A percentile compares a stretch with the other conserved stretches of the same genome.
Conservation (phyloP, 2,797 vertebrate genomes). For the Sebastes cheni region DNA sequence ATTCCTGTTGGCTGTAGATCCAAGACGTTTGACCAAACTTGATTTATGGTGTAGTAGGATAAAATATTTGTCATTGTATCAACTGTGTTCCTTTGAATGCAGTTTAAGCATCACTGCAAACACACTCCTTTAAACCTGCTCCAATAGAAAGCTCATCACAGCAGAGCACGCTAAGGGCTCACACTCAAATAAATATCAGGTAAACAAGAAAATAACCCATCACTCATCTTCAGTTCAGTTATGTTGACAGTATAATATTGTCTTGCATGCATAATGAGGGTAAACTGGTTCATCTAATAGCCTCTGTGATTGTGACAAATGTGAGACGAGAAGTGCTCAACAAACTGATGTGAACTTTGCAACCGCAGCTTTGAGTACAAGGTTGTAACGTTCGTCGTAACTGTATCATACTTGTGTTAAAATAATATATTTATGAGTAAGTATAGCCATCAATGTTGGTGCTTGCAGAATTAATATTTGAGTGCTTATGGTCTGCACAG, state of each 20-base stretch:
- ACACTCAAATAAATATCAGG: background rate
- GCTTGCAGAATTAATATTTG: background rate
- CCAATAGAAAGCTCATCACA: constrained; percentile 16
- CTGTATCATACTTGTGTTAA: background rate
- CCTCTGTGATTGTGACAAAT: background rate
- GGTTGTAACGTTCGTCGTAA: background rate
- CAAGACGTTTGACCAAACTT: background rate
- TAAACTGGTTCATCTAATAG: background rate
- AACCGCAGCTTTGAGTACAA: background rate
- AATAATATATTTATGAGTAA: background rate
- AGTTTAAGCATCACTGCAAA: background rate
- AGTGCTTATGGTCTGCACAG: background rate
- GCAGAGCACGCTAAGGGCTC: background rate
- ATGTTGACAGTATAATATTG: constrained; percentile 11
- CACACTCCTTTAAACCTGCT: background rate
- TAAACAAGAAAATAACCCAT: constrained; percentile 10
- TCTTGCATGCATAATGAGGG: background rate
- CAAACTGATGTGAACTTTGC: background rate
- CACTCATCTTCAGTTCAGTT: constrained; percentile 2
- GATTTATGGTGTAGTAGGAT: background rate
- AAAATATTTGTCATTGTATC: background rate
- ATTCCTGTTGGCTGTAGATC: background rate
- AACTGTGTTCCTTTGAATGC: too few species aligned
- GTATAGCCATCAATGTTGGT: background rate
- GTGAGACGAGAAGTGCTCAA: background rate